phyloP scores from a whole-genome alignment of 2,888 invertebrate genomes.

The Halictus quadricinctus region DNA sequence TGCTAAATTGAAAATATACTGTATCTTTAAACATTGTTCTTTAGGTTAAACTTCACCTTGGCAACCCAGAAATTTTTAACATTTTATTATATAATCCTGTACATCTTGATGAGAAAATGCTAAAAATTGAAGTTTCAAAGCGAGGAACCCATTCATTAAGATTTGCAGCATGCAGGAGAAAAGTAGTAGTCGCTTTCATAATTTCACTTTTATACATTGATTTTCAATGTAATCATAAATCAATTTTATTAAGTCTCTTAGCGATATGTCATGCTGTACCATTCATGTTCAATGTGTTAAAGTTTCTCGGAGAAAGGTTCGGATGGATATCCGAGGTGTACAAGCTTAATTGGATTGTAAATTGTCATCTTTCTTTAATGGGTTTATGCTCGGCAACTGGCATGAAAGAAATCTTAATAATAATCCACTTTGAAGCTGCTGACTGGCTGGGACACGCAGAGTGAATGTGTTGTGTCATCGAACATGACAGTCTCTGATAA shows the following conservation, averaged over 20 bases:
- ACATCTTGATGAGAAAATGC: no score
- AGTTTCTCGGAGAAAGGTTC: neutral
- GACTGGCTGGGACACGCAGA: neutral
- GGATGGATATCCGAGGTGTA: no score
- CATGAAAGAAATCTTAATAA: slow-evolving; percentile 2
- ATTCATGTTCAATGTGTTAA: neutral
- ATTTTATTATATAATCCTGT: no score
- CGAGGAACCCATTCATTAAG: no score
- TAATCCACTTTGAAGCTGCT: slow-evolving; percentile 1
- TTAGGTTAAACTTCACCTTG: no score
- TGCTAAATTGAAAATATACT: neutral
- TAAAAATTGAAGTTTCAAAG: no score
- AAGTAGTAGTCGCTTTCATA: neutral
- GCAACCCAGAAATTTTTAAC: no score
- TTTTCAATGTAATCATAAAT: neutral
- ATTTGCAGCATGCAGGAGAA: neutral
- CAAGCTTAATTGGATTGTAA: slow-evolving; percentile 4
- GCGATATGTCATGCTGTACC: neutral
- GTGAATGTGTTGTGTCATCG: neutral
- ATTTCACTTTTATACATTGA: neutral
- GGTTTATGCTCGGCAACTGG: neutral
- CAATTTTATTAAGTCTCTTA: neutral
- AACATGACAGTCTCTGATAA: neutral
- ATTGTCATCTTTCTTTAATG: neutral
- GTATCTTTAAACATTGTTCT: no score